Evolutionary conservation across 1,140 invertebrate species (phyloP), one percentile per base, ranked within the genome.

Genomic region (Cotesia glomerata): DNA sequence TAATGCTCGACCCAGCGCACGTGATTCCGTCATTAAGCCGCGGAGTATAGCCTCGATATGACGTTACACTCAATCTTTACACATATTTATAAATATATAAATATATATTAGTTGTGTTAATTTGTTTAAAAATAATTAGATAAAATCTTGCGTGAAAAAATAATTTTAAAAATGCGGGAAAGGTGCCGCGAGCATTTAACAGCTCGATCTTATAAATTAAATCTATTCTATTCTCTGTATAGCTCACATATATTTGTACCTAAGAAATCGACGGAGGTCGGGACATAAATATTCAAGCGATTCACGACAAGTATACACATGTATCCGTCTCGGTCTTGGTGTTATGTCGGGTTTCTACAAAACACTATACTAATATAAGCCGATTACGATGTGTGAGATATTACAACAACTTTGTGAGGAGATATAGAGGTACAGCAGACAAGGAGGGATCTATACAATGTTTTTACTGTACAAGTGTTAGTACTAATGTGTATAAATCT

Each of bases 231-330:
- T 45, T 51, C 58, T 51, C 56, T 79, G 79, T 80, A 79, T 78
- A 72, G 75, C 69, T 63, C 59, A 56, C 52, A 54, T 26, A 16
- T 70, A 45, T 59, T 16, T 54, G 64, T 59, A 34, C 68, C 73
- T 77, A 74, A 61, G 62, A 68, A 74, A 65, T 34, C 71, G 71
- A 69, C 73, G 64, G 77, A 78, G 78, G 76, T 79, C 74, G 78
- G 71, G 71, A 66, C 76, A 83, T 83, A 83, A 81, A 82, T 83
- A 83, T 83, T 83, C 79, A 82, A 75, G 77, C 79, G 80, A 26
- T 26, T 26, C 26, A 26, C 26, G 26, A 82, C 81, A 82, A 80
- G 78, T 72, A 71, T 79, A 83, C 81, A 78, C 77, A 76, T 82
- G 77, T 76, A 78, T 72, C 72, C 73, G 76, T 72, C 52, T 72